These are phyloP conservation scores for Agrotis ipsilon DNA, from an alignment of 2,888 invertebrate species.

Conservation along the genomic window DNA sequence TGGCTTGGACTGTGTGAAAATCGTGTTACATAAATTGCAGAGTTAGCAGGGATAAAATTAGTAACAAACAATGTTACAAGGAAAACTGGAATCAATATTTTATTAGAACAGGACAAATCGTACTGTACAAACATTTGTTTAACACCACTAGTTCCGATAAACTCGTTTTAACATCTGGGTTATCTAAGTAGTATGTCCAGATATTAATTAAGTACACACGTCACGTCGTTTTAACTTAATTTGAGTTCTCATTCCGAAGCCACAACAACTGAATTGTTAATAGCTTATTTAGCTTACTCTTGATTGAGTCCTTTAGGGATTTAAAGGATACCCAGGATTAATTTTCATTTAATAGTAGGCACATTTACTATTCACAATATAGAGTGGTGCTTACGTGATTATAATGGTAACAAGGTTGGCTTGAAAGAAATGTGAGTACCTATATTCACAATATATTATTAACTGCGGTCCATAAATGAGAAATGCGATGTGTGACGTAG, in stretches of 20 bases:
- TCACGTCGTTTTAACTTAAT: constrained; percentile 1
- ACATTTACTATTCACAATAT: too few species aligned
- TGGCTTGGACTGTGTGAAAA: not conserved
- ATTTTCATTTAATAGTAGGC: too few species aligned
- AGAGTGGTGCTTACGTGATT: not conserved
- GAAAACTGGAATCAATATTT: constrained; percentile 36
- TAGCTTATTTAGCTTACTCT: not conserved
- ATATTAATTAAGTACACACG: constrained; percentile 18
- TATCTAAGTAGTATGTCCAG: constrained; percentile 23
- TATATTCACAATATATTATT: not conserved
- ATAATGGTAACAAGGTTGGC: not conserved
- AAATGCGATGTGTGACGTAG: constrained; percentile 32
- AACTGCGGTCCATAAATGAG: not conserved
- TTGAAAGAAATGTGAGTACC: constrained; percentile 1
- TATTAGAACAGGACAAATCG: constrained; percentile 47
- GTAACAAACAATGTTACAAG: constrained; percentile 14
- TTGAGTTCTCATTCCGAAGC: constrained; percentile 10
- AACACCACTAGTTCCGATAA: constrained; percentile 24
- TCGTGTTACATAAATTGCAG: not conserved
- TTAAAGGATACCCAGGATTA: not conserved
- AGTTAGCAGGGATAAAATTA: constrained; percentile 2
- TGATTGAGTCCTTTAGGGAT: constrained; percentile 2
- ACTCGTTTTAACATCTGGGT: constrained; percentile 45
- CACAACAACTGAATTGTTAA: constrained; percentile 9
- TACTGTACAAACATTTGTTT: constrained; percentile 18